Evolutionary conservation across 2,888 invertebrate species (phyloP), one percentile per base, ranked within the genome.

Genomic region (Leptinotarsa peninsularis): DNA sequence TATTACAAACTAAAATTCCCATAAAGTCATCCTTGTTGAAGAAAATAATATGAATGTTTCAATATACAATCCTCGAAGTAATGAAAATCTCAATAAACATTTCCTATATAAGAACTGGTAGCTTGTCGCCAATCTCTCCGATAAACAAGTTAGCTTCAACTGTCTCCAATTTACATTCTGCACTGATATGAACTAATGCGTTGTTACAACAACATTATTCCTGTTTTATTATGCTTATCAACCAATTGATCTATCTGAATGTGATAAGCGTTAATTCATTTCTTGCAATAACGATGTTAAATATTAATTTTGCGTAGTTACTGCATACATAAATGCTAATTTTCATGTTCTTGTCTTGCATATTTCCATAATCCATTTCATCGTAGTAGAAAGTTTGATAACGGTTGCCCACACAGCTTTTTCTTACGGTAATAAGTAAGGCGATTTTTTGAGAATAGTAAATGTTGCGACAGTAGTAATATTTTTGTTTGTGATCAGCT

Each of bases 201-300:
- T 52, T n/a, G 54, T 27, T 27, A 54, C n/a, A 21, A 54, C 43
- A 33, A 27, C 21, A 43, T 69, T 69, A 69, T 56, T 69, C 56
- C 43, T 43, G 56, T 54, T 54, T 69, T 52, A 69, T 69, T 69
- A 69, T 68, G 4, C n/a, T 56, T 69, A 69, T 69, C 69, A 33
- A 69, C 69, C 56, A 69, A 69, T 56, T 21, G 69, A 69, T 69
- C 69, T 69, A 56, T 27, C 54, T 69, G 7, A 14, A 23, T 33
- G 56, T 54, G 69, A 69, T 69, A 69, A 56, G 43, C 69, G 14
- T 69, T 56, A 14, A 43, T 27, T 56, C 56, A 56, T 18, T 69
- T 56, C 56, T 56, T 43, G 69, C 43, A n/a, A 43, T 56, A 54
- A 43, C 56, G 69, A 17, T 33, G 69, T 69, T 69, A 56, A n/a